Conservation (phyloP, 2,888 invertebrate species). For the Mythimna loreyi region DNA sequence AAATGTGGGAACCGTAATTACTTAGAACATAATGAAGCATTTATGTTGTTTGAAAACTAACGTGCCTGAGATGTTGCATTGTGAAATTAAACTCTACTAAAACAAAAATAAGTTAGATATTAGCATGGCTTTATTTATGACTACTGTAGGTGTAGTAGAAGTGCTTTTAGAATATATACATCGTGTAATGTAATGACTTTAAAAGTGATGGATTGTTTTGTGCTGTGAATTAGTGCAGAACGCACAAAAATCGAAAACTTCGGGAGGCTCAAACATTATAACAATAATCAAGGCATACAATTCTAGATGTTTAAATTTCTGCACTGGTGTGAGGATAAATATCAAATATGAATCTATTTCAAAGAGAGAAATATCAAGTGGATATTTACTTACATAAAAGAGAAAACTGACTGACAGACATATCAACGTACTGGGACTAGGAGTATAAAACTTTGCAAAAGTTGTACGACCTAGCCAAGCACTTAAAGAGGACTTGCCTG, state of each 20-base stretch:
- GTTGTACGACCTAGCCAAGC: too few relatives aligned
- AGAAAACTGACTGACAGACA: too few relatives aligned
- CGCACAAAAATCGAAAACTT: neutral
- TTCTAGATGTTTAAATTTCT: neutral
- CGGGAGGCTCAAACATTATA: neutral
- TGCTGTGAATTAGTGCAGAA: conserved; percentile 40
- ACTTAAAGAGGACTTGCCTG: too few relatives aligned
- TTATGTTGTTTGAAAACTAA: conserved; percentile 46
- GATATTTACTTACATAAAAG: neutral
- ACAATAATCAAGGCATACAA: too few relatives aligned
- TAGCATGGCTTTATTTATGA: neutral
- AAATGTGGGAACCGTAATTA: conserved; percentile 61
- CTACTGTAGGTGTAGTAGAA: neutral
- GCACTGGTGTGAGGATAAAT: neutral
- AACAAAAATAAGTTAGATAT: conserved; percentile 1
- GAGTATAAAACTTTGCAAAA: too few relatives aligned
- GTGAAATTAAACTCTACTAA: neutral
- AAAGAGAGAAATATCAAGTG: neutral
- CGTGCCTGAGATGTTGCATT: conserved; percentile 6
- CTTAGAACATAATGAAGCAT: conserved; percentile 50
- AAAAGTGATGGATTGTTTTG: conserved; percentile 34
- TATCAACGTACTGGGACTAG: too few relatives aligned
- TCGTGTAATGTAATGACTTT: conserved; percentile 32
- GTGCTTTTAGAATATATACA: conserved; percentile 22
- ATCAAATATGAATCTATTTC: neutral